Evolutionary conservation across 2,797 vertebrate species (phyloP).

Genomic region (Halcyon smyrnensis): DNA sequence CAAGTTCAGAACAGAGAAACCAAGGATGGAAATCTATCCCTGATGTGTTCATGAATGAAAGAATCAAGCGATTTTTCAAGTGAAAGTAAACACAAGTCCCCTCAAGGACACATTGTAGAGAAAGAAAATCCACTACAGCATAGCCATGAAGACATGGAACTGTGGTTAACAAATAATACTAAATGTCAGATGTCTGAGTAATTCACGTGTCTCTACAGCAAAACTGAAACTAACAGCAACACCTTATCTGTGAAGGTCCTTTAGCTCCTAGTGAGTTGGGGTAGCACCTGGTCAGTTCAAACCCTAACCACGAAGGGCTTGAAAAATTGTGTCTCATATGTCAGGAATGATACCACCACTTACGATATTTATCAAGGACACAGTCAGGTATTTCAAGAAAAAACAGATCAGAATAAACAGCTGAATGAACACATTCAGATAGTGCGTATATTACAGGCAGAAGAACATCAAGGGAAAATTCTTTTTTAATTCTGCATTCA

Average conservation of each 20-base stretch:
- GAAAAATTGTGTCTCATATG: not conserved
- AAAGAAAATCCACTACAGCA: not conserved
- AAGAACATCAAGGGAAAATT: constrained; percentile 17
- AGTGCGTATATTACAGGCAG: constrained; percentile 33
- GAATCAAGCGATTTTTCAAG: constrained; percentile 2
- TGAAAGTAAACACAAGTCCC: constrained; percentile 22
- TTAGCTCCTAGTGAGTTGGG: constrained; percentile 43
- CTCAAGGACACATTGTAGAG: not conserved
- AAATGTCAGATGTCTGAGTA: not conserved
- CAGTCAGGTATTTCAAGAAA: constrained; percentile 48
- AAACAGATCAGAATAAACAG: not conserved
- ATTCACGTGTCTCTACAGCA: constrained; percentile 16
- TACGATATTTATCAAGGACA: constrained; percentile 26
- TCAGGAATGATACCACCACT: constrained; percentile 40
- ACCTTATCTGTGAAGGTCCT: constrained; percentile 55
- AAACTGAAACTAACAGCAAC: constrained; percentile 54
- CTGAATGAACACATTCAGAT: constrained; percentile 34
- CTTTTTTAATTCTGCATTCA: constrained; percentile 42
- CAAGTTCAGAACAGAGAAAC: constrained; percentile 1
- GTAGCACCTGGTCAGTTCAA: constrained; percentile 40
- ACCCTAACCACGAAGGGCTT: constrained; percentile 12
- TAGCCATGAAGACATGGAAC: not conserved
- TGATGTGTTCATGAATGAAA: constrained; percentile 4
- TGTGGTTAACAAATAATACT: not conserved
- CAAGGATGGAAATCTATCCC: constrained; percentile 34